Base-by-base conservation (phyloP, 2,888 invertebrate genomes). In the Tricholauxania praeusta region DNA sequence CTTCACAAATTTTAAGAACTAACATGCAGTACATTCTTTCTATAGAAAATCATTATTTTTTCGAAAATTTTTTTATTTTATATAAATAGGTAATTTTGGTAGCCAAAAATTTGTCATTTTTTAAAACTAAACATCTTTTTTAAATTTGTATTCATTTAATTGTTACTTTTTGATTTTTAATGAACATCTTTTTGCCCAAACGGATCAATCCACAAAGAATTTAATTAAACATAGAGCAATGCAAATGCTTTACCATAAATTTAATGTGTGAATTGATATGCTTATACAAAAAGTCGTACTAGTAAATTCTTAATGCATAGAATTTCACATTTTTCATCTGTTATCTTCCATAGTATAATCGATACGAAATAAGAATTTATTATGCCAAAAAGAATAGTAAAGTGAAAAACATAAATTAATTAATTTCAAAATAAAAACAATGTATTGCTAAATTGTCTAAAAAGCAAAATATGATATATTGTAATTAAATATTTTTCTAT, bases 51-150 rank as follows among this genome's bases (percentile, higher is more conserved):
- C n/a, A n/a, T n/a, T n/a, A n/a, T 57, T 59, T 59, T 53, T 53
- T 53, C 17, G 53, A 17, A 17, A 17, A 19, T 10, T 53, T 17
- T 51, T 52, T 39, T n/a, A n/a, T 55, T 53, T 12, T 32, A 57
- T 55, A 15, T 71, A 59, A 15, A 32, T 72, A 71, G 39, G 66
- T 72, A 70, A 70, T 39, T 72, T 72, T 72, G 66, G 65, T 72
- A 60, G 66, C 72, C 72, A 53, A 72, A 72, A 57, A 19, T 72
- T 48, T 72, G 47, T 53, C 14, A 17, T 28, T 71, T 48, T 60
- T 51, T 65, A 32, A 64, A 17, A 22, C 28, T 59, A 59, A 28
- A 59, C 17, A 17, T 59, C 12, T 59, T 59, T 53, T 59, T 22
- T 28, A 12, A 53, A 17, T 53, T 53, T n/a, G n/a, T 8, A 12